phyloP scores from a whole-genome alignment of 1,140 invertebrate genomes.

The Lysiphlebus fabarum region DNA sequence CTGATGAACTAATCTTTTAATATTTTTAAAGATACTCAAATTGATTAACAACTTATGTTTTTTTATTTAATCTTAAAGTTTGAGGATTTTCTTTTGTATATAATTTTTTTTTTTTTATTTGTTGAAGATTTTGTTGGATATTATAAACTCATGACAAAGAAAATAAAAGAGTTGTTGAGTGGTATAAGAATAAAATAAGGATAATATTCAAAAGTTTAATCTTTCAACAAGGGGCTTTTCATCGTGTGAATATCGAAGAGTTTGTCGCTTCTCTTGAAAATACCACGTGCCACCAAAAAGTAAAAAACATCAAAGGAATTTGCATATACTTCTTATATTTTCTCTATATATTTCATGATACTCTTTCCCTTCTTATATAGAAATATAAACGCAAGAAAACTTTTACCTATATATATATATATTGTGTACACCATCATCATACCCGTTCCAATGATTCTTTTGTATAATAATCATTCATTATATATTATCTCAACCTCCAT shows the following conservation, averaged over 20 bases:
- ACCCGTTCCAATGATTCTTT: slow-evolving; percentile 5
- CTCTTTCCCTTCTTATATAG: too few relatives aligned
- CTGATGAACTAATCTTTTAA: too few relatives aligned
- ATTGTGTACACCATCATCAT: neutral
- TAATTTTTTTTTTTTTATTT: too few relatives aligned
- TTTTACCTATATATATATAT: neutral
- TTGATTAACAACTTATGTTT: too few relatives aligned
- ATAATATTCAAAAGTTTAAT: slow-evolving; percentile 27
- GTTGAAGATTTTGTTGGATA: too few relatives aligned
- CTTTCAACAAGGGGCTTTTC: slow-evolving; percentile 46
- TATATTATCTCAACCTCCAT: slow-evolving; percentile 41
- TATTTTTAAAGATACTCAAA: too few relatives aligned
- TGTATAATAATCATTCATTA: slow-evolving; percentile 52
- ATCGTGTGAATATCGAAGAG: slow-evolving; percentile 55
- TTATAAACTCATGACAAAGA: too few relatives aligned
- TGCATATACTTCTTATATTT: slow-evolving; percentile 21
- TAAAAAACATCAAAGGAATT: slow-evolving; percentile 51
- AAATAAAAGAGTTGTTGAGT: neutral
- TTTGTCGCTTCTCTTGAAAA: slow-evolving; percentile 51
- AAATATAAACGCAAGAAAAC: too few relatives aligned
- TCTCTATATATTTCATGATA: neutral
- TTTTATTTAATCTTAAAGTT: too few relatives aligned
- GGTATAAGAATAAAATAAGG: neutral
- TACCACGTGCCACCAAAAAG: slow-evolving; percentile 34
- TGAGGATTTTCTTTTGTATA: too few relatives aligned